Percentiles rank a stretch among this genome's conserved stretches.
Evolutionary conservation across 2,888 invertebrate genomes (phyloP).

Genomic region (Drosophila picticornis): DNA sequence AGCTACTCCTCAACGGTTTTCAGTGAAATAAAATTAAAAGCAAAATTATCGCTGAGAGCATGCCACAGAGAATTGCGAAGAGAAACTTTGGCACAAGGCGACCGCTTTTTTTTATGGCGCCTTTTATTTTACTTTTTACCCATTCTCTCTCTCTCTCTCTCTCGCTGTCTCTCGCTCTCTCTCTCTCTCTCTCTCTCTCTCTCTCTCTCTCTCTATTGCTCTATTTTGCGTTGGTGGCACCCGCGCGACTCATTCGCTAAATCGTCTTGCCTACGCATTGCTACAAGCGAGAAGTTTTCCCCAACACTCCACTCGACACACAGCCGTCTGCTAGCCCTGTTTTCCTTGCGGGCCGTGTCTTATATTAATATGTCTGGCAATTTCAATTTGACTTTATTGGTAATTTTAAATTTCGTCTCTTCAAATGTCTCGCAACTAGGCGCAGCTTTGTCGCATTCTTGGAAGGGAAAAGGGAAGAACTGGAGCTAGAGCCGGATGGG

Average conservation of each 20-base stretch:
- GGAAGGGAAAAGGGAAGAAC: not conserved
- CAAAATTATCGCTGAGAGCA: slow-evolving; percentile 38
- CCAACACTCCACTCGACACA: not conserved
- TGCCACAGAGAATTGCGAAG: slow-evolving; percentile 29
- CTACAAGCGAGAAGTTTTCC: slow-evolving; percentile 3
- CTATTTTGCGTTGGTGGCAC: slow-evolving; percentile 52
- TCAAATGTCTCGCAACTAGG: slow-evolving; percentile 50
- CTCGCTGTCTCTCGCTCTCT: not conserved
- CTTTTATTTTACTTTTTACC: slow-evolving; percentile 42
- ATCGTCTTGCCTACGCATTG: slow-evolving; percentile 66
- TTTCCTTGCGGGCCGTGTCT: slow-evolving; percentile 39
- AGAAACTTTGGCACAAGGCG: slow-evolving; percentile 18
- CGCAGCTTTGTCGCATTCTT: slow-evolving; percentile 37
- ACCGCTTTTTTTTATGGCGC: slow-evolving; percentile 36
- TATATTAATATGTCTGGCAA: slow-evolving; percentile 82
- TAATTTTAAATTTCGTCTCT: slow-evolving; percentile 75
- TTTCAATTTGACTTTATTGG: slow-evolving; percentile 82
- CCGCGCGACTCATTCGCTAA: slow-evolving; percentile 66
- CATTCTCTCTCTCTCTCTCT: too few relatives aligned
- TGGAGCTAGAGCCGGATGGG: not conserved
- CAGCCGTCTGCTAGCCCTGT: not conserved
- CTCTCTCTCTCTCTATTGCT: slow-evolving; percentile 1
- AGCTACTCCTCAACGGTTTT: slow-evolving; percentile 31
- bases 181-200: not conserved
- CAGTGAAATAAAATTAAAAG: slow-evolving; percentile 76